Conservation (phyloP, 64 coral and sea anemone species). For the Montipora foliosa region DNA sequence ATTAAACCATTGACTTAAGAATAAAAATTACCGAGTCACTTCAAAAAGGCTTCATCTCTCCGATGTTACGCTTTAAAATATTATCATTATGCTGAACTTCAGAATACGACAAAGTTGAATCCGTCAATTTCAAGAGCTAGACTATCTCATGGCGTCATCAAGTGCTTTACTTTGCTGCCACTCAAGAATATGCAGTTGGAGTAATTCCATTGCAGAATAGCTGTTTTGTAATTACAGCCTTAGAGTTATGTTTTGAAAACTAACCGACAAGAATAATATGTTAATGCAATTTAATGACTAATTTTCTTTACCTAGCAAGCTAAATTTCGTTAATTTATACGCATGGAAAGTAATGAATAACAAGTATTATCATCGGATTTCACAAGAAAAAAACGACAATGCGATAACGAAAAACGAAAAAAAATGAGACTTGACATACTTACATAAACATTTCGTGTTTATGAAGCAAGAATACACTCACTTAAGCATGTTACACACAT, state of each 20-base stretch:
- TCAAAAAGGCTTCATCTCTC: no score
- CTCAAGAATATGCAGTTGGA: not conserved
- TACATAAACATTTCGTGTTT: slow-evolving; percentile 49
- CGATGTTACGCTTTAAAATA: no score
- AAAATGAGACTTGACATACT: slow-evolving; percentile 21
- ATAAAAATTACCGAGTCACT: no score
- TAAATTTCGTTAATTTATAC: not conserved
- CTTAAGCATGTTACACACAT: slow-evolving; percentile 56
- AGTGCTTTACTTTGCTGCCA: not conserved
- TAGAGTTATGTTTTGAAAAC: not conserved
- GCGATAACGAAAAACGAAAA: not conserved
- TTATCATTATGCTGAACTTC: no score
- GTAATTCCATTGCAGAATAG: not conserved
- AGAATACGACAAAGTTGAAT: not conserved
- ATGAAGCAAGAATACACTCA: slow-evolving; percentile 51
- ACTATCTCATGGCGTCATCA: not conserved
- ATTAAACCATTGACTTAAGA: no score
- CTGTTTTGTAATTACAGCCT: not conserved
- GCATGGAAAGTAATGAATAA: no score
- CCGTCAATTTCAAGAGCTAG: no score
- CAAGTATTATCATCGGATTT: not conserved
- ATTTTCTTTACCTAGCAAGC: not conserved
- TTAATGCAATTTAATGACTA: not conserved
- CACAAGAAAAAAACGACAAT: not conserved
- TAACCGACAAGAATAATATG: not conserved